Percentiles rank a stretch among this genome's conserved stretches.
Conservation (phyloP, 2,113 vertebrate species). For the cattle (Bos taurus) region DNA sequence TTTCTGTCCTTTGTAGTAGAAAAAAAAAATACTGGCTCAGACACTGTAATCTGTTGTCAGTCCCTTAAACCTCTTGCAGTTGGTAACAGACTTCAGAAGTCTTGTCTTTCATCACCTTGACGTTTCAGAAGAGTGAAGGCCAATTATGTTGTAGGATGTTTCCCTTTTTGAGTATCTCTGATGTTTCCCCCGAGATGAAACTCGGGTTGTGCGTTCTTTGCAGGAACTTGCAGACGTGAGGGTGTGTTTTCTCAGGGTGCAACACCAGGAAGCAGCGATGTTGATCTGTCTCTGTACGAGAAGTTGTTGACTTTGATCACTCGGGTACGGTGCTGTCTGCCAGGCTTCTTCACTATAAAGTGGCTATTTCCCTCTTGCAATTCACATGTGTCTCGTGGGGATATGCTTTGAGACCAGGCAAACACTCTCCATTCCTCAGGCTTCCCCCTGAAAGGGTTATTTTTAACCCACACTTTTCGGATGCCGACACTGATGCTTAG, state of each 20-base stretch:
- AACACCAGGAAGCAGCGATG: not conserved
- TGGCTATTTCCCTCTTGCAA: not conserved
- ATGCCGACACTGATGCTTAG: not conserved
- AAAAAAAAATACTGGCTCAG: not conserved
- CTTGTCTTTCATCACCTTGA: slow-evolving; percentile 10
- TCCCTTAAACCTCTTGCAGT: not conserved
- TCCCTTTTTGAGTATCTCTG: not conserved
- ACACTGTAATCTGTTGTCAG: not conserved
- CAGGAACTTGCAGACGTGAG: not conserved
- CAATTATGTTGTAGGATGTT: not conserved
- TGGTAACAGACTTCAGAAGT: not conserved
- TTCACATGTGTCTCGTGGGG: not conserved
- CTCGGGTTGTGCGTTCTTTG: not conserved
- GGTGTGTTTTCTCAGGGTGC: not conserved
- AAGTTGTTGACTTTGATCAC: not conserved
- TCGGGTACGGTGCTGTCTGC: not conserved
- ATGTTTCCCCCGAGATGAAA: not conserved
- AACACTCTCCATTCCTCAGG: not conserved
- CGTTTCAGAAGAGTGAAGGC: not conserved
- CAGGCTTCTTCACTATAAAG: not conserved
- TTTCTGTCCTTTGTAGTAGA: not conserved
- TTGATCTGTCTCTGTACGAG: not conserved
- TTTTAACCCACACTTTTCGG: not conserved
- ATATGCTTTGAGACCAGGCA: not conserved
- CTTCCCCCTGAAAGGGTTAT: not conserved